Base-by-base conservation (phyloP, 2,888 invertebrate genomes). In the Colostygia pectinataria region DNA sequence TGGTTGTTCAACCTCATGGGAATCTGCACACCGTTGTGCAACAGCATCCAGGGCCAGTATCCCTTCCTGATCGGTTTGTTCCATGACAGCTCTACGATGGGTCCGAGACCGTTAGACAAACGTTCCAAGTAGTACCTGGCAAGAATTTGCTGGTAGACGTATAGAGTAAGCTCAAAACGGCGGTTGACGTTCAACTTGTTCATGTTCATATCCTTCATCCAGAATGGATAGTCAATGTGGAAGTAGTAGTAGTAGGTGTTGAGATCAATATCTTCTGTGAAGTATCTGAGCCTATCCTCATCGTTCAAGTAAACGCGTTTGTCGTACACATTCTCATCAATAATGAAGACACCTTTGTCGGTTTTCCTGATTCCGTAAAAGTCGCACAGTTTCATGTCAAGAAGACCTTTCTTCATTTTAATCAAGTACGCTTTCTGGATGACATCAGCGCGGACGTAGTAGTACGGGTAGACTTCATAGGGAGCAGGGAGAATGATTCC, bases 261-360 rank as follows among this genome's bases (percentile, higher is more conserved):
- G 5, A 93, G 81, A 48, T 91, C 93, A 59, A 93, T 90, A 63
- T 94, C 94, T 72, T 94, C 93, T 8, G 92, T 92, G 76, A 93
- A 93, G 74, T 93, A 93, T 50, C 92, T 90, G 13, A 94, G 79
- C 38, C 77, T 89, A 68, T 92, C 91, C 60, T 93, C 93, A 1
- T 83, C 79, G 61, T 90, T 90, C 31, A 91, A 77, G 57, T 85
- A 81, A 9, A 78, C 91, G 64, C 91, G 91, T 69, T 63, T 81
- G 71, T 91, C 93, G 47, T 92, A 93, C 64, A 94, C 91, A 76
- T 95, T 95, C 25, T 93, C 92, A 49, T 93, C 91, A 50, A 95
- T 92, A 9, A 93, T 91, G 65, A 92, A 91, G 3, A 91, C 80
- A 38, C 91, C 83, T 31, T 91, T 86, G 53, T 86, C 84, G 2